Conservation (phyloP, 2,113 vertebrate genomes). For the Nycticorax nycticorax region DNA sequence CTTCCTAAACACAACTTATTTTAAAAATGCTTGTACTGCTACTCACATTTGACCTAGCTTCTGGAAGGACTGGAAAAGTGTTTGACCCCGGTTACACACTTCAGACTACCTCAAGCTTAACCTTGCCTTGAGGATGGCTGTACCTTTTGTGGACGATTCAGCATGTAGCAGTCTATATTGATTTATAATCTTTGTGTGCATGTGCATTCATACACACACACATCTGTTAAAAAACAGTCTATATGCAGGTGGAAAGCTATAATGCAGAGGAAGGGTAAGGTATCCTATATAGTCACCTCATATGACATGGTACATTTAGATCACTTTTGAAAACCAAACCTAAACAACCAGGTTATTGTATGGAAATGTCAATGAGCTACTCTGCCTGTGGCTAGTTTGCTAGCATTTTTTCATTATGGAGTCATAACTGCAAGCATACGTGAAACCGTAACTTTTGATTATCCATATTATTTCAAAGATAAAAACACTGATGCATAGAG, state of each 20-base stretch:
- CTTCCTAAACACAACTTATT: neutral
- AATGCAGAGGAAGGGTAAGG: neutral
- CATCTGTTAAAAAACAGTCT: neutral
- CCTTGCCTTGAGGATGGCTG: neutral
- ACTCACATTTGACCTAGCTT: neutral
- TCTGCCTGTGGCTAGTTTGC: neutral
- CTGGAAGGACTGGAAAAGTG: neutral
- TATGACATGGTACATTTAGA: neutral
- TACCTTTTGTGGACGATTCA: neutral
- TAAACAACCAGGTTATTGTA: neutral
- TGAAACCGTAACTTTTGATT: neutral
- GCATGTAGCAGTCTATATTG: neutral
- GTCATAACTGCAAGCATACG: neutral
- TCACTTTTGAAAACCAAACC: neutral
- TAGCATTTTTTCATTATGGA: neutral
- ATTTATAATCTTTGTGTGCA: neutral
- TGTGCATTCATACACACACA: neutral
- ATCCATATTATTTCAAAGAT: neutral
- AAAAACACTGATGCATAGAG: neutral
- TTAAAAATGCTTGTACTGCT: neutral
- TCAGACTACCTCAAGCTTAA: neutral
- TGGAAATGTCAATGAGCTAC: neutral
- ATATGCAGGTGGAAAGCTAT: neutral
- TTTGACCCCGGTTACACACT: neutral
- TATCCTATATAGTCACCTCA: neutral